Evolutionary conservation across 2,113 vertebrate species (phyloP).

Genomic region (Cryptotis parvus): DNA sequence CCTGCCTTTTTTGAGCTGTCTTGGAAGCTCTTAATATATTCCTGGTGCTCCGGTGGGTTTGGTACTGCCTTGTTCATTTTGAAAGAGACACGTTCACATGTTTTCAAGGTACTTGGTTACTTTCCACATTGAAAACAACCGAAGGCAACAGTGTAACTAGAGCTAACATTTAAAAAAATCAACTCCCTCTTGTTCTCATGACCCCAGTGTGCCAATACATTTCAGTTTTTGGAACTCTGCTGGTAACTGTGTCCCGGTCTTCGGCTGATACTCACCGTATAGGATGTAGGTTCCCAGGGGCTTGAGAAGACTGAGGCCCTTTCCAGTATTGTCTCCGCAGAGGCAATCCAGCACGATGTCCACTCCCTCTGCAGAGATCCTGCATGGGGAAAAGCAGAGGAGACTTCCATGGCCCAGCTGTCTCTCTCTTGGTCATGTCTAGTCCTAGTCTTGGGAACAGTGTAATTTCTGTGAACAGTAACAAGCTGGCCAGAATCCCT

Average conservation of each 20-base stretch:
- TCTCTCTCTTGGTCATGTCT: not conserved
- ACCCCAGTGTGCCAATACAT: not conserved
- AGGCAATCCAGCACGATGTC: conserved; percentile 98
- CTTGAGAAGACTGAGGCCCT: conserved; percentile 96
- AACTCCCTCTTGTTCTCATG: not conserved
- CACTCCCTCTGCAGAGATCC: conserved; percentile 96
- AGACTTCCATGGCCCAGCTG: not conserved
- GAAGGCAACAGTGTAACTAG: not conserved
- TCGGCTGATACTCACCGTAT: conserved; percentile 91
- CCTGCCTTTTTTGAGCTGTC: not conserved
- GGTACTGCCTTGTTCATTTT: not conserved
- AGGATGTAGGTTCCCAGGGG: conserved; percentile 98
- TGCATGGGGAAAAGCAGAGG: conserved; percentile 80
- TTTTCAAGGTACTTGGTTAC: not conserved
- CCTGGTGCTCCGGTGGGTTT: not conserved
- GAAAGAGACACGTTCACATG: not conserved
- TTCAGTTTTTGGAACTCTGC: not conserved
- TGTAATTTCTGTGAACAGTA: not conserved
- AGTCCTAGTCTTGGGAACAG: not conserved
- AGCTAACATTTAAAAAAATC: not conserved
- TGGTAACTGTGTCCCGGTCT: fast-evolving
- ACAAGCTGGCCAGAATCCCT: not conserved
- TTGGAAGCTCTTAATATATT: not conserved
- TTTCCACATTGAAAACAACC: not conserved
- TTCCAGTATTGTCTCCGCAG: conserved; percentile 98